Percentiles rank a stretch among this genome's conserved stretches.
These are phyloP conservation scores for Hafferia zeledoni DNA, from an alignment of 2,797 vertebrate genomes.

Conservation along the genomic window DNA sequence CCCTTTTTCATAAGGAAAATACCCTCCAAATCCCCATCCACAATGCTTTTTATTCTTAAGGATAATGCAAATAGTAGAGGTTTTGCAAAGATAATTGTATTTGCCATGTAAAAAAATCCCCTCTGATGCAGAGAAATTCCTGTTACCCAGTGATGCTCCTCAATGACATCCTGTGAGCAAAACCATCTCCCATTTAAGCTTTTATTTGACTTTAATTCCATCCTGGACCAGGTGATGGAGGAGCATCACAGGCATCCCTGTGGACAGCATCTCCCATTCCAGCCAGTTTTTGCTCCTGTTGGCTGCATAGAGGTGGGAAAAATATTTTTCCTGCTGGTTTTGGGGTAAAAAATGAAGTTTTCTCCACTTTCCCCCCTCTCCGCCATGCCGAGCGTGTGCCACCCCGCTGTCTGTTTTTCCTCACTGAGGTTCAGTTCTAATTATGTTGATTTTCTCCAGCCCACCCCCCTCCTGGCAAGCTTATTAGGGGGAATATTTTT, in stretches of 20 bases:
- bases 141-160: fast-evolving
- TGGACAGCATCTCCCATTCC: background rate
- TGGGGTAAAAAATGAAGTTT: conserved; percentile 28
- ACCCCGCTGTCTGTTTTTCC: conserved; percentile 85
- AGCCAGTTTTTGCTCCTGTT: fast-evolving
- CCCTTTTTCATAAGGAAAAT: background rate
- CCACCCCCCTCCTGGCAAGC: conserved; percentile 91
- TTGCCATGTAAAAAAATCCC: background rate
- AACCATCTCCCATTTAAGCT: background rate
- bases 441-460: conserved; percentile 99
- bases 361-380: conserved; percentile 53
- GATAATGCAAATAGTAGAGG: fast-evolving
- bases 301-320: background rate
- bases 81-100: background rate
- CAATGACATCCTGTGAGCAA: fast-evolving
- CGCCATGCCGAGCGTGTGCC: conserved; percentile 68
- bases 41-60: background rate
- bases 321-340: background rate
- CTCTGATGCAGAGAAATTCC: background rate
- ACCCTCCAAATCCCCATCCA: fast-evolving
- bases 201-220: background rate
- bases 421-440: conserved; percentile 95
- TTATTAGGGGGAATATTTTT: conserved; percentile 99
- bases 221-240: background rate
- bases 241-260: background rate